Evolutionary conservation across 2,113 vertebrate genomes (phyloP).

Genomic region (Bolborhynchus lineola): DNA sequence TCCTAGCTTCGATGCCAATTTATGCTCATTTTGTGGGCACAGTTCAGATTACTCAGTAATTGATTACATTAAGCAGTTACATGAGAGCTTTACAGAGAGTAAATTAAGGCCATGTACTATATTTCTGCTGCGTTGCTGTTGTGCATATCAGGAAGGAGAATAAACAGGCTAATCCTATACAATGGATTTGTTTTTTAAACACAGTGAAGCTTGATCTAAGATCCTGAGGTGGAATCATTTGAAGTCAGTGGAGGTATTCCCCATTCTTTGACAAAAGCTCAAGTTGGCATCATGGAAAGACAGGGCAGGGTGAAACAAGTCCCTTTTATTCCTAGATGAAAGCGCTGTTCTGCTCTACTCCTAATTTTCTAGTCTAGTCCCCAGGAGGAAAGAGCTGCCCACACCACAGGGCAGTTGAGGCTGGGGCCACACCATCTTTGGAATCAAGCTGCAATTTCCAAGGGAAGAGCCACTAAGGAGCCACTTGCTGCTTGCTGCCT

Average conservation of each 20-base stretch:
- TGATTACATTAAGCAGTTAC: conserved; percentile 60
- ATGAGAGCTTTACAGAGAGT: conserved; percentile 29
- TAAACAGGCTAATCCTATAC: neutral
- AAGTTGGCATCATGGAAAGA: fast-evolving
- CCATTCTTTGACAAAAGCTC: neutral
- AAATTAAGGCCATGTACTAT: conserved; percentile 53
- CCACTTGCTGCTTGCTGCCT: neutral
- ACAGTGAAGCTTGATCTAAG: neutral
- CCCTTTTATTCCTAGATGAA: neutral
- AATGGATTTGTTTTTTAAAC: neutral
- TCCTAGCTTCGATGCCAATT: conserved; percentile 26
- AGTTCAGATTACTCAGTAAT: conserved; percentile 57
- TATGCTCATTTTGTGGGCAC: conserved; percentile 51
- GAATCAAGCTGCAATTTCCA: neutral
- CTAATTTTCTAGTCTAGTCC: neutral
- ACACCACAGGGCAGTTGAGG: neutral
- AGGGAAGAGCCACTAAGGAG: neutral
- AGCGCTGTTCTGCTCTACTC: neutral
- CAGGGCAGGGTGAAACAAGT: fast-evolving
- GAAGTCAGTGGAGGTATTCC: neutral
- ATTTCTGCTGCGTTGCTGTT: conserved; percentile 26
- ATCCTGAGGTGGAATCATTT: neutral
- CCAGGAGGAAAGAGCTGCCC: neutral
- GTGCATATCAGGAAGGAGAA: neutral
- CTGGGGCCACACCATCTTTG: neutral